A percentile compares a stretch with the other conserved stretches of the same genome.
Evolutionary conservation across 2,888 invertebrate genomes (phyloP).

Genomic region (Dastarcus helophoroides): DNA sequence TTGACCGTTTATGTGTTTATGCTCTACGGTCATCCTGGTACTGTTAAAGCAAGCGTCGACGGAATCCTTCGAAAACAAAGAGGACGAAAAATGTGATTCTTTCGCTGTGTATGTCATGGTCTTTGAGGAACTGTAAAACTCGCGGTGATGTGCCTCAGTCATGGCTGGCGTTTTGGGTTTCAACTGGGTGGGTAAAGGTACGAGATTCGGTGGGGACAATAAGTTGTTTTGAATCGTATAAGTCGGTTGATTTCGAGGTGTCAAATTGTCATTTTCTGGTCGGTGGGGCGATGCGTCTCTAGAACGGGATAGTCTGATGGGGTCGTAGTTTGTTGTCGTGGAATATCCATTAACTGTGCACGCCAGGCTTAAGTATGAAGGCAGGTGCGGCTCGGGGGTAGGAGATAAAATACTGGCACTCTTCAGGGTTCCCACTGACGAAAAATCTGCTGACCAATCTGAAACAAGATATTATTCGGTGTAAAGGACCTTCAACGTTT

Average conservation of each 20-base stretch:
- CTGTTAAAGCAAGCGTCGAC: slow-evolving; percentile 31
- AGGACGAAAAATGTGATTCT: slow-evolving; percentile 22
- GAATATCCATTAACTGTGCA: slow-evolving; percentile 87
- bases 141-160: slow-evolving; percentile 25
- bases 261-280: slow-evolving; percentile 22
- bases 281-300: slow-evolving; percentile 61
- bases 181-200: slow-evolving; percentile 25
- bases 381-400: slow-evolving; percentile 49
- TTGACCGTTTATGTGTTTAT: slow-evolving; percentile 4
- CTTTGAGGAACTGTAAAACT: slow-evolving; percentile 25
- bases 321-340: slow-evolving; percentile 76
- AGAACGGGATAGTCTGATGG: slow-evolving; percentile 49
- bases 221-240: slow-evolving; percentile 31
- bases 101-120: slow-evolving; percentile 17
- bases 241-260: slow-evolving; percentile 18
- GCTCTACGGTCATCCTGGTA: slow-evolving; percentile 10
- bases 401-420: slow-evolving; percentile 36
- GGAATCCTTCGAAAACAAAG: slow-evolving; percentile 23
- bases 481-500: no score
- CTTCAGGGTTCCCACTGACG: slow-evolving; percentile 40
- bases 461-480: slow-evolving; percentile 23
- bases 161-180: slow-evolving; percentile 16
- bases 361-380: slow-evolving; percentile 79
- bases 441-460: slow-evolving; percentile 41
- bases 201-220: slow-evolving; percentile 35